These are phyloP conservation scores for Pseudomugil gertrudae DNA, from an alignment of 2,797 vertebrate species.

Conservation along the genomic window DNA sequence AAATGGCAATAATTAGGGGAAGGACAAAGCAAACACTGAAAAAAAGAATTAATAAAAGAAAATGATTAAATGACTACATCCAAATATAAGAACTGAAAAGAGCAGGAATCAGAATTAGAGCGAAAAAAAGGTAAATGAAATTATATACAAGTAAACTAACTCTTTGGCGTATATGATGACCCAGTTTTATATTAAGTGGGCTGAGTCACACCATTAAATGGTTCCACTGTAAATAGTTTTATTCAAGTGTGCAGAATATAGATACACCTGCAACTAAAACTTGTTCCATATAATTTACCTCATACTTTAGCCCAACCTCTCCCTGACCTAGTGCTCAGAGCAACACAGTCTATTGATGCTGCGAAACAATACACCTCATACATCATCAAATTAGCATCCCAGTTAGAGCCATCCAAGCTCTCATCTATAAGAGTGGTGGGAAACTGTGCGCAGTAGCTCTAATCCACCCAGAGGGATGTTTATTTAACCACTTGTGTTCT, in stretches of 20 bases:
- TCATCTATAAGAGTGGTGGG: slow-evolving; percentile 43
- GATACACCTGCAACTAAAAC: neutral
- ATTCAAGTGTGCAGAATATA: neutral
- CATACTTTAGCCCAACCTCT: slow-evolving; percentile 2
- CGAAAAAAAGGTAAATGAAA: neutral
- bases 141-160: neutral
- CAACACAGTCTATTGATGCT: slow-evolving; percentile 21
- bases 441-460: slow-evolving; percentile 40
- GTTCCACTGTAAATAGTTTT: neutral
- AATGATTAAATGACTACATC: neutral
- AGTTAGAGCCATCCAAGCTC: slow-evolving; percentile 17
- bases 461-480: slow-evolving; percentile 73
- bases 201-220: neutral
- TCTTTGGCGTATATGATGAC: neutral
- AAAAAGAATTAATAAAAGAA: neutral
- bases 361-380: slow-evolving; percentile 26
- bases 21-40: neutral
- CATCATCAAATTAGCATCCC: slow-evolving; percentile 21
- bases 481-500: slow-evolving; percentile 67
- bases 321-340: slow-evolving; percentile 10
- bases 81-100: neutral
- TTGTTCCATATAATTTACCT: neutral
- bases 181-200: neutral
- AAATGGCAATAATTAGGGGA: neutral
- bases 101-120: neutral